Percentiles rank a stretch among this genome's conserved stretches.
phyloP scores from a whole-genome alignment of 2,797 vertebrate genomes.

The Amblyraja radiata region DNA sequence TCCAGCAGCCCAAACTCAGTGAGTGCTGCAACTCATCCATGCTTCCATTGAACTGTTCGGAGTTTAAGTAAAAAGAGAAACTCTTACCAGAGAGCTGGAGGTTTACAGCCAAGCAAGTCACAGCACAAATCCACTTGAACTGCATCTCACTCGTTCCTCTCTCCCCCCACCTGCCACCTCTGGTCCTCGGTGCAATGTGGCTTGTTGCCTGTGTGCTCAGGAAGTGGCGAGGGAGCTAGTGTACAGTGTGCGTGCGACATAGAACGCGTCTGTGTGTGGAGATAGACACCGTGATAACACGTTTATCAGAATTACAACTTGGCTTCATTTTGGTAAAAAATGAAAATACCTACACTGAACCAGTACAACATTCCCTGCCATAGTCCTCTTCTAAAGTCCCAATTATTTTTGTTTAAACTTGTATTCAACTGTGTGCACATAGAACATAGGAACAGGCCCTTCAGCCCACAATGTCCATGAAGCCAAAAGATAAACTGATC shows the following conservation, averaged over 20 bases:
- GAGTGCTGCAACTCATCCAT: background rate
- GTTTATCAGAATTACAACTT: background rate
- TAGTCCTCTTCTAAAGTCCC: background rate
- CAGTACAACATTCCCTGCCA: too few relatives aligned
- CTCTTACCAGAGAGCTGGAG: slow-evolving; percentile 7
- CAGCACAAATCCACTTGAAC: slow-evolving; percentile 27
- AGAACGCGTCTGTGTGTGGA: background rate
- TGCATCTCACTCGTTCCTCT: background rate
- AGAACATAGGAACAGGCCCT: too few relatives aligned
- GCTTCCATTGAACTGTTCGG: background rate
- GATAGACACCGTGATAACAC: background rate
- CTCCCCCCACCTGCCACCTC: slow-evolving; percentile 1
- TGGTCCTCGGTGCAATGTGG: background rate
- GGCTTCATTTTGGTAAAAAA: background rate
- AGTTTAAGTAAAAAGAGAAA: background rate
- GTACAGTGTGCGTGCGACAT: background rate
- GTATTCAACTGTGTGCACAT: background rate
- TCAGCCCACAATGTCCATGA: too few relatives aligned
- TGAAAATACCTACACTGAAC: background rate
- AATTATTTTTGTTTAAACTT: background rate
- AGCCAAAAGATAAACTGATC: too few relatives aligned
- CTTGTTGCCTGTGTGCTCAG: slow-evolving; percentile 20
- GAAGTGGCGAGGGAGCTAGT: slow-evolving; percentile 25
- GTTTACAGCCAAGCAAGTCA: background rate
- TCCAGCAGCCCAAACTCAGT: background rate